Evolutionary conservation across 2,113 vertebrate species (phyloP).

Genomic region (Apeltes quadracus): DNA sequence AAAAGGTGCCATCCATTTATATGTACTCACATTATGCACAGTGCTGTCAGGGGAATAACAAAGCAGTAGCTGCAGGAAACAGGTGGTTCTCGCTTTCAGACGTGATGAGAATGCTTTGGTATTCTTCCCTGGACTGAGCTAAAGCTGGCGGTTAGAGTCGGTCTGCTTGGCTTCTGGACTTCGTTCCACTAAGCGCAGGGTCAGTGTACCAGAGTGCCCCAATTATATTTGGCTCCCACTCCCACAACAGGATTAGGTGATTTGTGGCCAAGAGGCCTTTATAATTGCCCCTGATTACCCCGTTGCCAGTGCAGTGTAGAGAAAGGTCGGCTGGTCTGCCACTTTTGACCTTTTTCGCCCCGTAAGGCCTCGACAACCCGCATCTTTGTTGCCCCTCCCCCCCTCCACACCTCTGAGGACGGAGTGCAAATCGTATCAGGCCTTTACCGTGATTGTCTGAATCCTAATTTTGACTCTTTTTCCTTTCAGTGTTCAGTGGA

Average conservation of each 20-base stretch:
- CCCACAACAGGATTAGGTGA: slow-evolving; percentile 75
- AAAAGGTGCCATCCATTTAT: background rate
- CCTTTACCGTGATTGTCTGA: slow-evolving; percentile 46
- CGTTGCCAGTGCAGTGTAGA: slow-evolving; percentile 59
- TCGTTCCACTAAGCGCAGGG: slow-evolving; percentile 54
- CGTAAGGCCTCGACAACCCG: slow-evolving; percentile 57
- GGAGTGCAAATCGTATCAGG: slow-evolving; percentile 27
- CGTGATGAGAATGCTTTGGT: slow-evolving; percentile 31
- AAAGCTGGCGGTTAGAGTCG: slow-evolving; percentile 43
- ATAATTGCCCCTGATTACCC: slow-evolving; percentile 78
- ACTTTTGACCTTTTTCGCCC: slow-evolving; percentile 65
- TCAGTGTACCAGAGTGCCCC: slow-evolving; percentile 58
- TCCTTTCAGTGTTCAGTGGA: slow-evolving; percentile 10
- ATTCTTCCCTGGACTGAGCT: slow-evolving; percentile 19
- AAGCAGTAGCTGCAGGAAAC: slow-evolving; percentile 36
- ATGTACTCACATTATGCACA: slow-evolving; percentile 5
- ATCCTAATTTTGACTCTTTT: slow-evolving; percentile 46
- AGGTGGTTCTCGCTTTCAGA: slow-evolving; percentile 35
- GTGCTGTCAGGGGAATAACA: slow-evolving; percentile 7
- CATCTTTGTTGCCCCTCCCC: slow-evolving; percentile 16
- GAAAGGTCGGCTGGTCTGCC: slow-evolving; percentile 72
- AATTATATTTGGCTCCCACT: slow-evolving; percentile 73
- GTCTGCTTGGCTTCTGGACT: slow-evolving; percentile 49
- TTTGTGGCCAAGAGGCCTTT: slow-evolving; percentile 68
- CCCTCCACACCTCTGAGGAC: slow-evolving; percentile 33